Evolutionary conservation across 1,140 invertebrate genomes (phyloP).

Genomic region (Coenobita brevimanus): DNA sequence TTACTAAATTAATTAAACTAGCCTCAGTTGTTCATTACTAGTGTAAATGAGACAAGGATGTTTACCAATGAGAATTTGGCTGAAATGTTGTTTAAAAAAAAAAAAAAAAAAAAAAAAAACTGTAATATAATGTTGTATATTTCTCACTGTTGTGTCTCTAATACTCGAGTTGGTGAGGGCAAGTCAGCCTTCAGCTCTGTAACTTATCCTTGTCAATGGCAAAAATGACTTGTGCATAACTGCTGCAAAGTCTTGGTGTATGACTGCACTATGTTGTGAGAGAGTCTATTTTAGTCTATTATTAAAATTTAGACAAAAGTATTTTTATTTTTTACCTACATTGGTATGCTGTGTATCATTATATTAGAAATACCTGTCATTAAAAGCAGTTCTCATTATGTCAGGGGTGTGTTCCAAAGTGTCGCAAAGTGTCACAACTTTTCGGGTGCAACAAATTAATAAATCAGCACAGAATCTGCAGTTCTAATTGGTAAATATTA

Average conservation of each 20-base stretch:
- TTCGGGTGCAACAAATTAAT: too few relatives aligned
- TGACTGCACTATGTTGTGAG: slow-evolving; percentile 29
- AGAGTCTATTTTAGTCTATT: slow-evolving; percentile 40
- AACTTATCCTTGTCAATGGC: slow-evolving; percentile 7
- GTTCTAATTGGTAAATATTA: too few relatives aligned
- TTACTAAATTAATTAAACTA: too few relatives aligned
- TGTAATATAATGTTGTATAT: slow-evolving; percentile 27
- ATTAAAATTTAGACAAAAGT: background rate
- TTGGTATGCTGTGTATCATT: background rate
- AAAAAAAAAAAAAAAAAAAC: background rate
- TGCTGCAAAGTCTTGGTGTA: slow-evolving; percentile 7
- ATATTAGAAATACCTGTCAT: too few relatives aligned
- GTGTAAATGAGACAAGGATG: too few relatives aligned
- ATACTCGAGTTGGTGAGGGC: background rate
- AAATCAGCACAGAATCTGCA: too few relatives aligned
- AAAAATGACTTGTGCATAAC: slow-evolving; percentile 34
- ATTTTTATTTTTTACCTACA: background rate
- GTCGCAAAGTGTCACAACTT: too few relatives aligned
- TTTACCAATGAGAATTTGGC: too few relatives aligned
- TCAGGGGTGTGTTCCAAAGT: too few relatives aligned
- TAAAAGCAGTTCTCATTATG: too few relatives aligned
- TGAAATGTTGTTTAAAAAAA: too few relatives aligned
- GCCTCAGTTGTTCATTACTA: too few relatives aligned
- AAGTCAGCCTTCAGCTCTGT: background rate
- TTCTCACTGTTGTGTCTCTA: slow-evolving; percentile 1